Percentiles rank a stretch among this genome's conserved stretches.
Conservation (phyloP, 2,797 vertebrate species). For the Catostomus latipinnis region DNA sequence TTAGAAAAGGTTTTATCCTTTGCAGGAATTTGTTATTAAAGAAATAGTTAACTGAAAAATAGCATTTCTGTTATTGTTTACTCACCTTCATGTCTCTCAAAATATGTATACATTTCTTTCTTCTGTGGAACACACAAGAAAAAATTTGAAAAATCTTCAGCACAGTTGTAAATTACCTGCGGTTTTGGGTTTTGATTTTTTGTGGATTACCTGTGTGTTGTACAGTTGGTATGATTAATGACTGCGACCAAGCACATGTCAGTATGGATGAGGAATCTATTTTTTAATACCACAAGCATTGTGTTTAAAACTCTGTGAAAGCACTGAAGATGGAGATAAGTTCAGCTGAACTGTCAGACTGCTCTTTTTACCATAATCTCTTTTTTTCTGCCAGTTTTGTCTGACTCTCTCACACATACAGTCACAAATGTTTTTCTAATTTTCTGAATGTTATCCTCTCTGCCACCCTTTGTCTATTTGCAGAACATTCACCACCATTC, state of each 20-base stretch:
- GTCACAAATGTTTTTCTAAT: slow-evolving; percentile 2
- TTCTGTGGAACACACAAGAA: too few relatives aligned
- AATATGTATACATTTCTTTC: too few relatives aligned
- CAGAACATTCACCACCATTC: not conserved
- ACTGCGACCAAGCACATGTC: slow-evolving; percentile 4
- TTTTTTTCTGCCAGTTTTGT: slow-evolving; percentile 32
- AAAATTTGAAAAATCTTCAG: too few relatives aligned
- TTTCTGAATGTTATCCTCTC: not conserved
- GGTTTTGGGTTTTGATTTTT: too few relatives aligned
- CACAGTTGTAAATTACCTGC: too few relatives aligned
- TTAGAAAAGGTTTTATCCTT: too few relatives aligned
- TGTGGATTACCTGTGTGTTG: not conserved
- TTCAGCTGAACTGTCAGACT: slow-evolving; percentile 36
- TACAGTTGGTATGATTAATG: not conserved
- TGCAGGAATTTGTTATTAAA: too few relatives aligned
- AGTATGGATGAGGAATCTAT: slow-evolving; percentile 10
- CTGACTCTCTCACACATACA: not conserved
- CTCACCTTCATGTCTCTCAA: too few relatives aligned
- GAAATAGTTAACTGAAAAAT: too few relatives aligned
- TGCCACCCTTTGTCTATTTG: slow-evolving; percentile 10
- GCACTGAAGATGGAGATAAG: not conserved
- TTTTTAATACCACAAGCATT: slow-evolving; percentile 32
- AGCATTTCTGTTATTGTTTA: too few relatives aligned
- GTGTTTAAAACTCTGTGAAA: slow-evolving; percentile 52
- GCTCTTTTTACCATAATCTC: slow-evolving; percentile 75